These are phyloP conservation scores for Arrhamphus sclerolepis DNA, from an alignment of 2,797 vertebrate species.

Conservation along the genomic window DNA sequence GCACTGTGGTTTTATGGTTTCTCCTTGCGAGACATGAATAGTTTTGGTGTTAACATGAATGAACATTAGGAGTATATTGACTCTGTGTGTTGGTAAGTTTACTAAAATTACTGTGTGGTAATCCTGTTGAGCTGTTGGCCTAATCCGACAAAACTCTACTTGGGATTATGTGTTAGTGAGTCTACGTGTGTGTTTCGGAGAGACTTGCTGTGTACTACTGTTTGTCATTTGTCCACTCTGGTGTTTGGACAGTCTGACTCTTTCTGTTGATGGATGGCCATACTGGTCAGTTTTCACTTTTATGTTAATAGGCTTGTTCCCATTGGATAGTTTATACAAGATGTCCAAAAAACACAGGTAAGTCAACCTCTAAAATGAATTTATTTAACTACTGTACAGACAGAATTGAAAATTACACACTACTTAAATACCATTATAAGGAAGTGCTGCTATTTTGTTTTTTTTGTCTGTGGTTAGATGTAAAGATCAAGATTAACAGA, in stretches of 20 bases:
- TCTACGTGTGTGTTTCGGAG: conserved; percentile 22
- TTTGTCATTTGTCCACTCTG: conserved; percentile 26
- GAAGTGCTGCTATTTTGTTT: background rate
- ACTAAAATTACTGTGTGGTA: conserved; percentile 46
- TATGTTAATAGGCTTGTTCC: conserved; percentile 1
- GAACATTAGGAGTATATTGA: background rate
- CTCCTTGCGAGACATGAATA: background rate
- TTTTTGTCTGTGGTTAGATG: background rate
- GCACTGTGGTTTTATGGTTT: background rate
- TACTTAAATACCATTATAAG: background rate
- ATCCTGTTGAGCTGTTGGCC: conserved; percentile 62
- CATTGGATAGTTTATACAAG: conserved; percentile 27
- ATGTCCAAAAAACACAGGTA: conserved; percentile 68
- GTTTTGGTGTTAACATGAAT: background rate
- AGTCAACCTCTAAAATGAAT: conserved; percentile 13
- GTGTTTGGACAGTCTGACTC: conserved; percentile 10
- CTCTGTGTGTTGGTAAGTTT: conserved; percentile 34
- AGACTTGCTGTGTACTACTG: conserved; percentile 8
- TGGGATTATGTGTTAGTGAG: conserved; percentile 39
- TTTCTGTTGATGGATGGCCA: conserved; percentile 13
- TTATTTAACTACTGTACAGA: no score
- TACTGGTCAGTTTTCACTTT: background rate
- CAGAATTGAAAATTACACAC: background rate
- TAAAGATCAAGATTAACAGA: no score
- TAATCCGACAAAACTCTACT: conserved; percentile 69